Percentiles rank a stretch among this genome's conserved stretches.
Evolutionary conservation across 2,113 vertebrate species (phyloP).

Genomic region (Uropsilus gracilis): DNA sequence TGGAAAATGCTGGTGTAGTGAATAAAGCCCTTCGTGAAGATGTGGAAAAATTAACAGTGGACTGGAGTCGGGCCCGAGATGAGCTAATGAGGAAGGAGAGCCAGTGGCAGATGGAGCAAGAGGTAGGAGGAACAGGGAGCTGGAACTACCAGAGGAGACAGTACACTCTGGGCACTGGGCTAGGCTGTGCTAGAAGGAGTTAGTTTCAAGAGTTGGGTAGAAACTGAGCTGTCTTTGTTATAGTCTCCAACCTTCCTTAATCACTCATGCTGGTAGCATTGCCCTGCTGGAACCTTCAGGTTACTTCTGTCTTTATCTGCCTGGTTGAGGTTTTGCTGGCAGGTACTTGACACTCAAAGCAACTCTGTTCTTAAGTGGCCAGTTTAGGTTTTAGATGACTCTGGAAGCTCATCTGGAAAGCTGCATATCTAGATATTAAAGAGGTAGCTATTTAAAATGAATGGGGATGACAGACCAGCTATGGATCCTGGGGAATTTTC

Average conservation of each 20-base stretch:
- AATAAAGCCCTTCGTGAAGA: conserved; percentile 90
- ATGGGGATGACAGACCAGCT: background rate
- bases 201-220: background rate
- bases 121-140: conserved; percentile 78
- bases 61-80: conserved; percentile 90
- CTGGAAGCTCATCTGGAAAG: background rate
- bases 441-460: background rate
- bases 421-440: conserved; percentile 7
- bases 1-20: conserved; percentile 87
- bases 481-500: background rate
- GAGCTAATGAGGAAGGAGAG: conserved; percentile 88
- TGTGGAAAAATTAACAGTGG: conserved; percentile 89
- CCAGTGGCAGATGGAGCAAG: conserved; percentile 88
- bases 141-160: background rate
- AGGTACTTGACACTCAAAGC: background rate
- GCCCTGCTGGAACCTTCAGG: background rate
- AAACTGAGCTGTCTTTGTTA: background rate
- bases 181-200: background rate
- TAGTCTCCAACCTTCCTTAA: background rate
- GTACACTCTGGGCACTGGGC: background rate
- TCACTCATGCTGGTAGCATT: background rate
- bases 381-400: background rate
- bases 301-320: background rate
- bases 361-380: background rate
- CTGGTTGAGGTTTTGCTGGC: background rate